Percentiles rank a stretch among this genome's conserved stretches.
Evolutionary conservation across 2,797 vertebrate genomes (phyloP).

Genomic region (Brotula barbata): DNA sequence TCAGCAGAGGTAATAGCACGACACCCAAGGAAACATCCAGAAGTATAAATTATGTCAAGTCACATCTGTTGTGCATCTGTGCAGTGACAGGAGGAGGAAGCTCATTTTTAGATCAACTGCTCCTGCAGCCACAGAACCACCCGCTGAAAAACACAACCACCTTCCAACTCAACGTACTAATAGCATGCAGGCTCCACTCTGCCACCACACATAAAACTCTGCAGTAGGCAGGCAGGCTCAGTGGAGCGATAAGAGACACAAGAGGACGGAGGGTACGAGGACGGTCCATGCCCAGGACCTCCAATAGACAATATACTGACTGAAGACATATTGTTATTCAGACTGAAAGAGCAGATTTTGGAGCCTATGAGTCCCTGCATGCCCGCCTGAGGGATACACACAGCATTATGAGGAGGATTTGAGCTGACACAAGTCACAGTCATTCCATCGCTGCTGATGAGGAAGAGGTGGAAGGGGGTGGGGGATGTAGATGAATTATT

Average conservation of each 20-base stretch:
- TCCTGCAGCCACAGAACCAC: constrained; percentile 38
- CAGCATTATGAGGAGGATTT: constrained; percentile 73
- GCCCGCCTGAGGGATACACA: constrained; percentile 72
- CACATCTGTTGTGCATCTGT: constrained; percentile 8
- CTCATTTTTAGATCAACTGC: constrained; percentile 46
- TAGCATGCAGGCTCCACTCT: constrained; percentile 43
- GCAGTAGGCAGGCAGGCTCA: constrained; percentile 47
- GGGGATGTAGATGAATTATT: constrained; percentile 72
- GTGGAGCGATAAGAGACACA: constrained; percentile 43
- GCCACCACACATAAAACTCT: constrained; percentile 52
- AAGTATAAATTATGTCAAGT: not conserved
- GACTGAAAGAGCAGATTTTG: constrained; percentile 56
- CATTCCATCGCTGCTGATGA: constrained; percentile 64
- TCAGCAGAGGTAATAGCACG: no score
- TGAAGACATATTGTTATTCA: constrained; percentile 58
- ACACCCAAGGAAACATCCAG: not conserved
- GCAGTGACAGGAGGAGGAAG: constrained; percentile 4
- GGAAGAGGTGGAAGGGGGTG: constrained; percentile 37
- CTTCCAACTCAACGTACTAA: constrained; percentile 60
- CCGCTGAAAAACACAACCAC: constrained; percentile 41
- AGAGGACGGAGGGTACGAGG: constrained; percentile 49
- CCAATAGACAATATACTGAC: constrained; percentile 56
- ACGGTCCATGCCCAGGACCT: constrained; percentile 54
- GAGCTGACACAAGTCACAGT: constrained; percentile 77
- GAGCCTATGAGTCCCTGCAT: constrained; percentile 46